Percentiles rank a stretch among this genome's conserved stretches.
These are phyloP conservation scores for Alectura lathami DNA, from an alignment of 2,113 vertebrate genomes.

Conservation along the genomic window DNA sequence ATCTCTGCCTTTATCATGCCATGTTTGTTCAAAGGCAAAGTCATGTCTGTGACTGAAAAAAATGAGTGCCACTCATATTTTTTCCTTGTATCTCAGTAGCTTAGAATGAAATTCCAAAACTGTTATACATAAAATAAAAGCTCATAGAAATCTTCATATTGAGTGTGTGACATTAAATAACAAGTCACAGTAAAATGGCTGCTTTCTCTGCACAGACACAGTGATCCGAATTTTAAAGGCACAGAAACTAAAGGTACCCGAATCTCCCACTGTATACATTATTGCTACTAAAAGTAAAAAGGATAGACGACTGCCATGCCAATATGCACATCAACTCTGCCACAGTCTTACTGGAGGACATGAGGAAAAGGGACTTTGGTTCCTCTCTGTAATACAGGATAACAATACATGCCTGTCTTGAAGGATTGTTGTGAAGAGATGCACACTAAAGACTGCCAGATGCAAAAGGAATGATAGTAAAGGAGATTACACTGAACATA, in stretches of 20 bases:
- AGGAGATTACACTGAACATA: not conserved
- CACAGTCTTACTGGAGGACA: not conserved
- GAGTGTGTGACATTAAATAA: not conserved
- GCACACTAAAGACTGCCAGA: not conserved
- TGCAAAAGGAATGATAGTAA: not conserved
- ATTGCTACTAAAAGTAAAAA: not conserved
- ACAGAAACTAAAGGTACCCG: not conserved
- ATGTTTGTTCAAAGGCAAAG: not conserved
- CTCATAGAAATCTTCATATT: not conserved
- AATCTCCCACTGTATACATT: not conserved
- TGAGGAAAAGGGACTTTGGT: not conserved
- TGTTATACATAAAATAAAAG: not conserved
- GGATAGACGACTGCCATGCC: not conserved
- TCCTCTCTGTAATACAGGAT: not conserved
- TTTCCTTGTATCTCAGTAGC: not conserved
- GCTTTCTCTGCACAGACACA: not conserved
- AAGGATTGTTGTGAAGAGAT: not conserved
- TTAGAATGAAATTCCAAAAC: not conserved
- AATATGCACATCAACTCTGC: not conserved
- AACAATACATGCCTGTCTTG: not conserved
- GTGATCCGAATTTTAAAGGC: not conserved
- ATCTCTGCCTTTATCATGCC: not conserved
- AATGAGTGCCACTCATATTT: too few relatives aligned
- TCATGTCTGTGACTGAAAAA: not conserved
- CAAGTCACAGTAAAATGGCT: slow-evolving; percentile 33